phyloP scores from a whole-genome alignment of 2,113 vertebrate species.

The Pedetes capensis region DNA sequence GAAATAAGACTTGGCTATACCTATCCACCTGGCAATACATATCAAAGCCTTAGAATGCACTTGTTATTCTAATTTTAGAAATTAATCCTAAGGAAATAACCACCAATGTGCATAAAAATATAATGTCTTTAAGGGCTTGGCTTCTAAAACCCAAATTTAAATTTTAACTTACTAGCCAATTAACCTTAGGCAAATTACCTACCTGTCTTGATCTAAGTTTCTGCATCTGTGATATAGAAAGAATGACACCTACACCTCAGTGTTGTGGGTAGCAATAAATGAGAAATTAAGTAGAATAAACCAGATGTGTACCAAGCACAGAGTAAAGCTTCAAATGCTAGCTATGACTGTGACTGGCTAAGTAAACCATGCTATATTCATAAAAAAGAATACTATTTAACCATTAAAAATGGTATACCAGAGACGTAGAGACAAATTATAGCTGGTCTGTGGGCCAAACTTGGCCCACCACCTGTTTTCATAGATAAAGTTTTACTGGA shows the following conservation, averaged over 20 bases:
- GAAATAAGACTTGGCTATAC: not conserved
- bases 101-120: not conserved
- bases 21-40: not conserved
- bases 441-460: not conserved
- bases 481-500: constrained; percentile 35
- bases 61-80: not conserved
- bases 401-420: not conserved
- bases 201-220: not conserved
- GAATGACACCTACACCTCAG: not conserved
- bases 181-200: not conserved
- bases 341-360: not conserved
- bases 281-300: not conserved
- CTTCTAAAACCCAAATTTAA: constrained; percentile 27
- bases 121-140: not conserved
- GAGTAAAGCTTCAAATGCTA: not conserved
- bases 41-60: not conserved
- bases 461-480: not conserved
- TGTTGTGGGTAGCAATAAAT: not conserved
- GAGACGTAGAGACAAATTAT: not conserved
- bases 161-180: constrained; percentile 16
- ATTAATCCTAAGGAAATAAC: constrained; percentile 14
- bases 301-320: not conserved
- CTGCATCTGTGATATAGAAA: not conserved
- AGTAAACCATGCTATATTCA: not conserved
- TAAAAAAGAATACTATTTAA: not conserved